These are phyloP conservation scores for Smittia sp. DNA, from an alignment of 2,888 invertebrate species.

Conservation along the genomic window DNA sequence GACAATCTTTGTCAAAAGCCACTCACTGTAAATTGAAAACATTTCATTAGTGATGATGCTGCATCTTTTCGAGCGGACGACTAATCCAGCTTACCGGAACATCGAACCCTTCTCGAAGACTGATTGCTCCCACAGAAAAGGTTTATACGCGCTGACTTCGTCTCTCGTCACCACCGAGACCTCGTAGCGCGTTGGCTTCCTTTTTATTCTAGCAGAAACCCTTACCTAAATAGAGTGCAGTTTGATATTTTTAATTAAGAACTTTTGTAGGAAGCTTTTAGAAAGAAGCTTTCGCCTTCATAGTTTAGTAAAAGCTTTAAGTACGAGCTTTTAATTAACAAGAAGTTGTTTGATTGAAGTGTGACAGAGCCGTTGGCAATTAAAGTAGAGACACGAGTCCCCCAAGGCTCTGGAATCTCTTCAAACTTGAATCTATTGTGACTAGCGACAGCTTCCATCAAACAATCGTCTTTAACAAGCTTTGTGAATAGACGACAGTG, in stretches of 20 bases:
- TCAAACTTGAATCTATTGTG: too few relatives aligned
- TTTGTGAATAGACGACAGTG: too few relatives aligned
- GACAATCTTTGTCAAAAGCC: conserved; percentile 90
- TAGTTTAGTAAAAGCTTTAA: too few relatives aligned
- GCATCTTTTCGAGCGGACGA: background rate
- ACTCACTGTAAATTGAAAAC: conserved; percentile 62
- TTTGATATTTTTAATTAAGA: background rate
- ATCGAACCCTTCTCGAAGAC: conserved; percentile 91
- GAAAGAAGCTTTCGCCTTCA: too few relatives aligned
- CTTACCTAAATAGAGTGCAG: conserved; percentile 60
- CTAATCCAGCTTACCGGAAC: conserved; percentile 64
- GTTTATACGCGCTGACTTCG: conserved; percentile 93
- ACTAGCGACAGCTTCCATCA: too few relatives aligned
- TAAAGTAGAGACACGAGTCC: too few relatives aligned
- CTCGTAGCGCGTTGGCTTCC: conserved; percentile 84
- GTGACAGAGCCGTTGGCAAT: too few relatives aligned
- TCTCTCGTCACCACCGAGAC: conserved; percentile 90
- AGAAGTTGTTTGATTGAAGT: too few relatives aligned
- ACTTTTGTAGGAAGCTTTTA: too few relatives aligned
- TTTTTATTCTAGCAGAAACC: conserved; percentile 81
- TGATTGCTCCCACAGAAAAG: conserved; percentile 92
- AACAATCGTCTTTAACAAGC: too few relatives aligned
- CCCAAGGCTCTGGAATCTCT: too few relatives aligned
- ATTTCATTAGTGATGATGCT: background rate
- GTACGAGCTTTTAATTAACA: too few relatives aligned